Conservation (phyloP, 2,797 vertebrate species). For the Cossypha caffra region DNA sequence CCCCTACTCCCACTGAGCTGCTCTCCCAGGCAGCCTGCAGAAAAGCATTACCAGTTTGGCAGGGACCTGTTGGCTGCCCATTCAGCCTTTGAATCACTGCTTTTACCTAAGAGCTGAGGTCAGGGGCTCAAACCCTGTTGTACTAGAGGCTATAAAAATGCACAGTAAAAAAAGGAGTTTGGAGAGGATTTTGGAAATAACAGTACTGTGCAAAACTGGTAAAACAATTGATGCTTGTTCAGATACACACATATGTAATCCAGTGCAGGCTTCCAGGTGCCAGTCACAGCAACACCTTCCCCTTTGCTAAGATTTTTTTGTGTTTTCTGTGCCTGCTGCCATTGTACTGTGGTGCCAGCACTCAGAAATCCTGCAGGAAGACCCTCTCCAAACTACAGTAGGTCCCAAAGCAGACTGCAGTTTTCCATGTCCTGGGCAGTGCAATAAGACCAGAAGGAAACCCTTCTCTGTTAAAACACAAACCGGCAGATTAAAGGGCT, state of each 20-base stretch:
- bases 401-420: background rate
- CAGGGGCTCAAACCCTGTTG: background rate
- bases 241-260: background rate
- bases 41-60: background rate
- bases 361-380: background rate
- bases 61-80: background rate
- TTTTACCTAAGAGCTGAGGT: background rate
- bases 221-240: background rate
- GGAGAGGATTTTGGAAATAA: background rate
- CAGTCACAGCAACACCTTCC: background rate
- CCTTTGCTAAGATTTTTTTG: background rate
- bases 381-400: background rate
- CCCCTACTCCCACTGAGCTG: background rate
- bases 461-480: background rate
- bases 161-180: background rate
- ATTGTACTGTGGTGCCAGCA: accelerated
- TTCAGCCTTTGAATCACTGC: background rate
- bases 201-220: background rate
- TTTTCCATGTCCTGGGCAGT: background rate
- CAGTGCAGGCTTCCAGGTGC: background rate
- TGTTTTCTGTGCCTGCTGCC: background rate
- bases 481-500: background rate
- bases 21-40: background rate
- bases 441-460: background rate
- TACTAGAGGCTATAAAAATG: background rate